Evolutionary conservation across 2,797 vertebrate species (phyloP).

Genomic region (Rhinogobio ventralis): DNA sequence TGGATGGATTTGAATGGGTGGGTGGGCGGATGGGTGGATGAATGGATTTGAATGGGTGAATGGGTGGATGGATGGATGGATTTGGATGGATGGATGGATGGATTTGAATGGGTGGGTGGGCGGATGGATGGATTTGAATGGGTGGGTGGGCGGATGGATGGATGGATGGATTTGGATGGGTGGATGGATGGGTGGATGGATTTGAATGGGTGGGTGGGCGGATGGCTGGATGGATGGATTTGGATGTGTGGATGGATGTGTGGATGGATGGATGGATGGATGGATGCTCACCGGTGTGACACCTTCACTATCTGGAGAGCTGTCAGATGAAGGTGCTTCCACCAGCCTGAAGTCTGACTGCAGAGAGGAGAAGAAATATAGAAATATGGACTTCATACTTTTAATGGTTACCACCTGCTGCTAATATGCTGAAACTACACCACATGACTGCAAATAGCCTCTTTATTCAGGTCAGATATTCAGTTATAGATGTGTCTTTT

Average conservation of each 20-base stretch:
- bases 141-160: not conserved
- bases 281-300: conserved; percentile 75
- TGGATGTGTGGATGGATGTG: too few relatives aligned
- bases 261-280: not conserved
- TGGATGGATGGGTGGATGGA: too few relatives aligned
- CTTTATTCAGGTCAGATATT: too few relatives aligned
- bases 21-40: fast-evolving
- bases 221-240: too few relatives aligned
- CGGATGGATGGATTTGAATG: too few relatives aligned
- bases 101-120: fast-evolving
- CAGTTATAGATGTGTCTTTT: too few relatives aligned
- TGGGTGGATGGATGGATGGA: fast-evolving
- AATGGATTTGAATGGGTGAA: fast-evolving
- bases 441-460: too few relatives aligned
- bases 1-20: fast-evolving
- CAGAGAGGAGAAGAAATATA: conserved; percentile 44
- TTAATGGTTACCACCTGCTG: too few relatives aligned
- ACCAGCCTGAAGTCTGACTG: conserved; percentile 68
- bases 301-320: conserved; percentile 76
- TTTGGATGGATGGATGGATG: fast-evolving
- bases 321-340: conserved; percentile 73
- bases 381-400: not conserved
- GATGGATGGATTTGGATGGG: too few relatives aligned
- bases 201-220: fast-evolving
- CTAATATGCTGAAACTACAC: too few relatives aligned